phyloP scores from a whole-genome alignment of 2,113 vertebrate genomes.

The Orcinus orca region DNA sequence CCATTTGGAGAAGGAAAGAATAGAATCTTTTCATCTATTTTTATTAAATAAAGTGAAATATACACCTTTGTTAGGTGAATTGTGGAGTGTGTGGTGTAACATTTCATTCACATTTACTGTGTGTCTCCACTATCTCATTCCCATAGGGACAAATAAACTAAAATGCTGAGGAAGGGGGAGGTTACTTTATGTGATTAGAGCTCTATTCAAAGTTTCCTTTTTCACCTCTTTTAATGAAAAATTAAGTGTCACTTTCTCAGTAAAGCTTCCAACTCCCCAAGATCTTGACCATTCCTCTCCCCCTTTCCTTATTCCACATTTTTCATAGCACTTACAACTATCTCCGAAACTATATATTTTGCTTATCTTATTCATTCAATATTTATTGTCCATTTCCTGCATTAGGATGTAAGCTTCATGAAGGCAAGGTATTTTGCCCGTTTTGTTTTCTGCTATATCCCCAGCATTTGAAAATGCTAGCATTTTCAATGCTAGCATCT shows the following conservation, averaged over 20 bases:
- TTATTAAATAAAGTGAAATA: background rate
- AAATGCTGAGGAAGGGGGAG: background rate
- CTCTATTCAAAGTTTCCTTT: background rate
- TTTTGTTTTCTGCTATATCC: background rate
- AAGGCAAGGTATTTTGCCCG: background rate
- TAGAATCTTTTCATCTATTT: background rate
- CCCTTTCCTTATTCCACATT: background rate
- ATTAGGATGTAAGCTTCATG: background rate
- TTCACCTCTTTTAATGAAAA: background rate
- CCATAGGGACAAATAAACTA: background rate
- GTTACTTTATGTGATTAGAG: background rate
- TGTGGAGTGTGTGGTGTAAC: background rate
- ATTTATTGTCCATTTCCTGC: background rate
- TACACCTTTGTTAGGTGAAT: background rate
- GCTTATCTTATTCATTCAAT: background rate
- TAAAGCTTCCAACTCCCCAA: background rate
- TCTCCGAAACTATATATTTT: background rate
- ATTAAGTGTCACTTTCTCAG: background rate
- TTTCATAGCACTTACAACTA: background rate
- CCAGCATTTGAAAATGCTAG: background rate
- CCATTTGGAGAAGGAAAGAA: background rate
- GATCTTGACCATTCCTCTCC: background rate
- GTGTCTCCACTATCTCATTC: background rate
- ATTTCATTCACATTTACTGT: background rate
- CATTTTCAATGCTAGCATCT: too few relatives aligned